A percentile compares a stretch with the other conserved stretches of the same genome.
Conservation (phyloP, 2,113 vertebrate genomes). For the Epinephelus cyanopodus region DNA sequence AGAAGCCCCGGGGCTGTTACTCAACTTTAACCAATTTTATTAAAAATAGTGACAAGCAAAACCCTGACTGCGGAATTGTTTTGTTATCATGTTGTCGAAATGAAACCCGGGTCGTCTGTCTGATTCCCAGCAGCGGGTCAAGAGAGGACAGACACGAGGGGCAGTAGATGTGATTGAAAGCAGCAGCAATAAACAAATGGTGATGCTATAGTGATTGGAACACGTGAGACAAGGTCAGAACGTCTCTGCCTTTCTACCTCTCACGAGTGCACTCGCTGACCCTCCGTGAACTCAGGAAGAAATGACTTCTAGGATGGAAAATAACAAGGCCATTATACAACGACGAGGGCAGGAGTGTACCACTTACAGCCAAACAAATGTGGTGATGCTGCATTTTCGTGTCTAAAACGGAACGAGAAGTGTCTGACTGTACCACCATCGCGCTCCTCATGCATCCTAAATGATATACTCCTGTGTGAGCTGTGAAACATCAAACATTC, state of each 20-base stretch:
- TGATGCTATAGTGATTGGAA: background rate
- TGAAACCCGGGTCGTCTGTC: background rate
- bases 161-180: background rate
- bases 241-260: slow-evolving; percentile 6
- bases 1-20: slow-evolving; percentile 18
- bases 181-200: slow-evolving; percentile 16
- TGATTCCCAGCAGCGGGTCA: background rate
- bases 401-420: slow-evolving; percentile 2
- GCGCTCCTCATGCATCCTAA: slow-evolving; percentile 22
- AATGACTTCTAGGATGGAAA: slow-evolving; percentile 31
- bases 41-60: slow-evolving; percentile 36
- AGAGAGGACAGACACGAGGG: slow-evolving; percentile 11
- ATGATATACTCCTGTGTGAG: slow-evolving; percentile 13
- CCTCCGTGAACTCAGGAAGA: slow-evolving; percentile 28
- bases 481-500: slow-evolving; percentile 52
- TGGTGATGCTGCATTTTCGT: slow-evolving; percentile 15
- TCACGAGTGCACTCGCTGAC: slow-evolving; percentile 41
- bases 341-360: background rate
- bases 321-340: slow-evolving; percentile 27
- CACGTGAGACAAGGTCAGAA: slow-evolving; percentile 19
- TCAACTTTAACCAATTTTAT: slow-evolving; percentile 55
- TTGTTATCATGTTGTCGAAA: slow-evolving; percentile 11
- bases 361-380: slow-evolving; percentile 26
- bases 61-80: slow-evolving; percentile 2
- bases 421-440: slow-evolving; percentile 9